Evolutionary conservation across 1,140 invertebrate species (phyloP).

Genomic region (Zaprionus ornatus): DNA sequence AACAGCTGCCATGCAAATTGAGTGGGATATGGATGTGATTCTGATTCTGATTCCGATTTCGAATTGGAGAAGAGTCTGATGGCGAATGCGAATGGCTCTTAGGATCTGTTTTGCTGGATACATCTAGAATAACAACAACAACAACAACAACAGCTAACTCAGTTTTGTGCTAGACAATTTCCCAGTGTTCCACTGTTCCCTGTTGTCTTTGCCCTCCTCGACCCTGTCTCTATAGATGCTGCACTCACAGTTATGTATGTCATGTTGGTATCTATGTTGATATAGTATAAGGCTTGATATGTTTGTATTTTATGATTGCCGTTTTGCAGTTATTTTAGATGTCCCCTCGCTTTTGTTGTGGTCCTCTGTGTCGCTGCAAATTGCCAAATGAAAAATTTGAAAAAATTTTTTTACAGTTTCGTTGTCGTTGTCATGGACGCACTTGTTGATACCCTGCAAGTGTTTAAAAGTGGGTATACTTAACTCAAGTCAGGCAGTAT

Average conservation of each 20-base stretch:
- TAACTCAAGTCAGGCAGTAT: too few relatives aligned
- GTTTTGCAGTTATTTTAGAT: slow-evolving; percentile 49
- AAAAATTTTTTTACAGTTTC: slow-evolving; percentile 64
- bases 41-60: slow-evolving; percentile 4
- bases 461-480: not conserved
- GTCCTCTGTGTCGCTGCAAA: slow-evolving; percentile 15
- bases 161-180: slow-evolving; percentile 15
- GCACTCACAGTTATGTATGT: slow-evolving; percentile 4
- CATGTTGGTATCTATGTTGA: slow-evolving; percentile 4
- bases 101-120: slow-evolving; percentile 21
- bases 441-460: slow-evolving; percentile 14
- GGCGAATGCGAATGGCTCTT: slow-evolving; percentile 5
- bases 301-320: slow-evolving; percentile 41
- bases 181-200: slow-evolving; percentile 6
- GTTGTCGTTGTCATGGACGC: not conserved
- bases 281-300: slow-evolving; percentile 3
- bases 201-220: not conserved
- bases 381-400: slow-evolving; percentile 62
- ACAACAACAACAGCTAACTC: slow-evolving; percentile 33
- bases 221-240: slow-evolving; percentile 13
- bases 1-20: slow-evolving; percentile 66
- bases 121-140: slow-evolving; percentile 14
- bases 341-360: slow-evolving; percentile 23
- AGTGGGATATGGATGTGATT: slow-evolving; percentile 36
- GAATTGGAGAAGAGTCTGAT: slow-evolving; percentile 15